Evolutionary conservation across 2,113 vertebrate genomes (phyloP).

Genomic region (Nansenia antarctica): DNA sequence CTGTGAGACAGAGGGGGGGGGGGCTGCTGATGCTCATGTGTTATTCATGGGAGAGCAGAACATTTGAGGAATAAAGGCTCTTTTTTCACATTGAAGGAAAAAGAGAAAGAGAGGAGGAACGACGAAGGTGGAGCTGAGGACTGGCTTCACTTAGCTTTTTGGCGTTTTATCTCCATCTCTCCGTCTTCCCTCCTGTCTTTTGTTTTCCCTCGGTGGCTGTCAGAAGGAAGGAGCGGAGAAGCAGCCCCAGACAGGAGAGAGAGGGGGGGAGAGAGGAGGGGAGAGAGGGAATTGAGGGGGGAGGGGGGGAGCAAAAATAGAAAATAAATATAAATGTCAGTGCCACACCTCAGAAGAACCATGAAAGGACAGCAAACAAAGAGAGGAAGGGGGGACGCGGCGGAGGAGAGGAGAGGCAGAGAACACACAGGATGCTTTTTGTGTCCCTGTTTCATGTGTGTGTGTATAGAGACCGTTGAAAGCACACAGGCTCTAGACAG

Average conservation of each 20-base stretch:
- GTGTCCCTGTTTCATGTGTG: not conserved
- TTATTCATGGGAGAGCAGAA: constrained; percentile 74
- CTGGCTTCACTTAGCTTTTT: constrained; percentile 60
- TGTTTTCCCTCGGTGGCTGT: constrained; percentile 65
- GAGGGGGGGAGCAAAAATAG: not conserved
- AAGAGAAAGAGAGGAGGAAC: constrained; percentile 35
- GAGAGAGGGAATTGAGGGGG: constrained; percentile 5
- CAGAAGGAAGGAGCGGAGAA: constrained; percentile 58
- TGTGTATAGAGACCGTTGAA: too few species aligned
- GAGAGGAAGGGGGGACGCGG: not conserved
- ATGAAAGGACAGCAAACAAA: not conserved
- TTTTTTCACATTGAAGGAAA: constrained; percentile 67
- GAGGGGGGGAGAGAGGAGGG: not conserved
- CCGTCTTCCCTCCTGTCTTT: constrained; percentile 50
- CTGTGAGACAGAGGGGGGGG: constrained; percentile 54
- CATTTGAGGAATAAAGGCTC: constrained; percentile 74
- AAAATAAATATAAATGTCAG: constrained; percentile 16
- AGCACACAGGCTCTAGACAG: too few species aligned
- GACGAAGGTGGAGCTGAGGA: constrained; percentile 36
- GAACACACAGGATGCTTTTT: not conserved
- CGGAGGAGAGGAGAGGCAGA: not conserved
- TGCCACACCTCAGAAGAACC: constrained; percentile 1
- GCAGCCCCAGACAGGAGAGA: constrained; percentile 37
- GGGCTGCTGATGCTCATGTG: constrained; percentile 61
- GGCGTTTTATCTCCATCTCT: constrained; percentile 57